A percentile compares a stretch with the other conserved stretches of the same genome.
Evolutionary conservation across 2,113 vertebrate genomes (phyloP).

Genomic region (Macrotus californicus): DNA sequence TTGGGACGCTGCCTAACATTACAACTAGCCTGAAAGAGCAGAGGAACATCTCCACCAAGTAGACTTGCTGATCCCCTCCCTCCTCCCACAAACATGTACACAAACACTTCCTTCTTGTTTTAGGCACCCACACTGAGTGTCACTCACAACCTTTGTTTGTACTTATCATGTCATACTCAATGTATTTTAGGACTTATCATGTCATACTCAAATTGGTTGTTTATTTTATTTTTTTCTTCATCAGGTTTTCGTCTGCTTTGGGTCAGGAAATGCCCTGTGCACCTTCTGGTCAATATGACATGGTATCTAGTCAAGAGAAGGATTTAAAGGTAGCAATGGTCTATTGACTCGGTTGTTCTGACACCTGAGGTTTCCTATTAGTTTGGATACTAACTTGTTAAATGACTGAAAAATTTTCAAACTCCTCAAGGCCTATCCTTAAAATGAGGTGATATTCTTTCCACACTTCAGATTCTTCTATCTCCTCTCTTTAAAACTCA

Average conservation of each 20-base stretch:
- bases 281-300: not conserved
- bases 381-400: not conserved
- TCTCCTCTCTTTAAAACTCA: not conserved
- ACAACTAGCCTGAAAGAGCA: not conserved
- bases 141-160: not conserved
- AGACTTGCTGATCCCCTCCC: not conserved
- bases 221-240: conserved; percentile 2
- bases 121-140: not conserved
- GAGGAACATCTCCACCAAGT: not conserved
- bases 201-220: not conserved
- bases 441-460: not conserved
- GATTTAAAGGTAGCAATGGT: not conserved
- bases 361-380: not conserved
- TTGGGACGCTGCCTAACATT: not conserved
- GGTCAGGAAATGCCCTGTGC: not conserved
- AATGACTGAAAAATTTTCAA: not conserved
- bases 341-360: not conserved
- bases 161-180: not conserved
- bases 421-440: not conserved
- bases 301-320: not conserved
- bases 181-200: not conserved
- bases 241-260: not conserved
- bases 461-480: not conserved
- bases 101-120: not conserved
- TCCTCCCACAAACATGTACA: rapidly evolving